Evolutionary conservation across 2,797 vertebrate species (phyloP), one percentile per base, ranked within the genome.

Genomic region (Tolypeutes matacus): DNA sequence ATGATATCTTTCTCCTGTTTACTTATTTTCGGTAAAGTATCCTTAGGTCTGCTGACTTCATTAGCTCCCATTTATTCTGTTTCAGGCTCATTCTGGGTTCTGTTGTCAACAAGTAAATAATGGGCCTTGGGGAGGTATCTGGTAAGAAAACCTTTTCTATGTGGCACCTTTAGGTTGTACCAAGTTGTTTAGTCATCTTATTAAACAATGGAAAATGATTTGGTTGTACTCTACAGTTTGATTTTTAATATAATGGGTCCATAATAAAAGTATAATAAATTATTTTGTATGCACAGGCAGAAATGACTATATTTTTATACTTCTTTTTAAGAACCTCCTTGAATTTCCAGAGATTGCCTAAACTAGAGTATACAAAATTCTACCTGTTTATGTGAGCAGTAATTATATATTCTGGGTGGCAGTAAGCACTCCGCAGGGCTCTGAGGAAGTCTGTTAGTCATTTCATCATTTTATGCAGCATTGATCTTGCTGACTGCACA

Each of bases 381-480:
- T 97, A 98, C 98, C 96, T 98, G 95, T 97, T 98, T 98, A 95
- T 97, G 77, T 95, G 98, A 98, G 89, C 90, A 98, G 95, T 98
- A 98, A 98, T 98, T 98, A 98, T 97, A 97, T 96, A 98, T 98
- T 98, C 97, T 96, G 56, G 91, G 93, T 94, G 95, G 95, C 92
- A 98, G 97, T 98, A 98, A 98, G 97, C 97, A 95, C 95, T 98
- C 93, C 46, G 97, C 96, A 97, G 96, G 97, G 94, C 96, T 95
- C 81, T 95, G 97, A 98, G 97, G 98, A 97, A 98, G 94, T 95
- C 97, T 97, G 97, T 98, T 98, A 97, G 97, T 98, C 97, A 97
- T 98, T 98, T 98, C 98, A 98, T 98, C 98, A 97, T 96, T 97
- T 98, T 97, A 89, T 97, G 97, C 98, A 97, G 98, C 98, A 97